phyloP scores from a whole-genome alignment of 2,113 vertebrate species.

The Epinephelus fuscoguttatus region DNA sequence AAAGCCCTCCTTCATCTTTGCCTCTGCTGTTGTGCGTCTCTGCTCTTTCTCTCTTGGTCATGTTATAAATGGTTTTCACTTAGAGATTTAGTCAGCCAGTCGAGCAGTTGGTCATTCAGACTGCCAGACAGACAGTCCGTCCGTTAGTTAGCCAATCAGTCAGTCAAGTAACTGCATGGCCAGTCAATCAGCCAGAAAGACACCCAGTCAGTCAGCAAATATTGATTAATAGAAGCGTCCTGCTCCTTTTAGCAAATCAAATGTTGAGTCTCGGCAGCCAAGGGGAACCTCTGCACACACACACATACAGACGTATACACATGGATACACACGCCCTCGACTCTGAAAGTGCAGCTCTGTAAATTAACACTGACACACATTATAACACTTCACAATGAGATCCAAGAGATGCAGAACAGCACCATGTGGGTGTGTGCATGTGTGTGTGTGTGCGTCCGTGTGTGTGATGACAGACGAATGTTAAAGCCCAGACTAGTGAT shows the following conservation, averaged over 20 bases:
- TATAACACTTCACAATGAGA: constrained; percentile 83
- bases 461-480: constrained; percentile 8
- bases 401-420: constrained; percentile 51
- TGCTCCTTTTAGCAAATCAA: constrained; percentile 99
- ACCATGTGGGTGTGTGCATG: constrained; percentile 3
- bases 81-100: constrained; percentile 46
- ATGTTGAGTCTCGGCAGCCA: constrained; percentile 93
- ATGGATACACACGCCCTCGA: constrained; percentile 82
- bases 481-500: constrained; percentile 53
- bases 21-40: constrained; percentile 1
- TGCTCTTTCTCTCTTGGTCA: constrained; percentile 14
- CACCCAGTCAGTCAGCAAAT: constrained; percentile 94
- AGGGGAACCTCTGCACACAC: constrained; percentile 85
- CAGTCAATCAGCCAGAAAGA: constrained; percentile 84
- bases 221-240: constrained; percentile 99
- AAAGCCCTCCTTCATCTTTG: neutral
- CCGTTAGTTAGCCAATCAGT: constrained; percentile 56
- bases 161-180: constrained; percentile 62
- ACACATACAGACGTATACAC: constrained; percentile 54
- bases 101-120: constrained; percentile 35
- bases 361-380: constrained; percentile 97
- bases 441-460: neutral
- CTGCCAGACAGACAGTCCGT: constrained; percentile 40
- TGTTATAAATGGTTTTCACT: constrained; percentile 54
- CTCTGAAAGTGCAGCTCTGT: constrained; percentile 90